Percentiles rank a stretch among this genome's conserved stretches.
These are phyloP conservation scores for Melanocharis versteri DNA, from an alignment of 2,113 vertebrate species.

Conservation along the genomic window DNA sequence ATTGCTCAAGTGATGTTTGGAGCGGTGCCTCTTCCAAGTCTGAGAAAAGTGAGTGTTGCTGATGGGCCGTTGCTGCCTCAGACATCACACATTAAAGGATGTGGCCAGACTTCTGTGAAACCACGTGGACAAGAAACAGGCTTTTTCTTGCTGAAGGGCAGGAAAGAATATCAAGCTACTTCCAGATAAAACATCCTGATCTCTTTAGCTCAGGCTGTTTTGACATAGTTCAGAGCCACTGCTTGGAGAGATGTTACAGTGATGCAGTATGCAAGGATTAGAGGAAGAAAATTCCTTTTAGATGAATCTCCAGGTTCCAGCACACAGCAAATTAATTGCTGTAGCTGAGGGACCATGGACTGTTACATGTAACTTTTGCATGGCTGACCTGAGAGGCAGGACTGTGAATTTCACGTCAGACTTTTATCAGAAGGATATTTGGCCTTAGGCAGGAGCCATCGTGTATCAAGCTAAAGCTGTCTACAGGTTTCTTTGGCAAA, in stretches of 20 bases:
- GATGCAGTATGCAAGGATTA: constrained; percentile 9
- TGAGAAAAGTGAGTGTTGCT: constrained; percentile 85
- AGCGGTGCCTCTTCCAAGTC: constrained; percentile 89
- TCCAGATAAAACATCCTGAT: constrained; percentile 67
- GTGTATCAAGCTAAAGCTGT: not conserved
- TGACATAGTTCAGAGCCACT: constrained; percentile 50
- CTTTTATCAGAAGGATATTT: not conserved
- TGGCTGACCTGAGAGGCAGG: not conserved
- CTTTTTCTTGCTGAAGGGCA: constrained; percentile 54
- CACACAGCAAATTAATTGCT: not conserved
- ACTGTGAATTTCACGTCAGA: not conserved
- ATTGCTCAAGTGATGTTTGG: constrained; percentile 99
- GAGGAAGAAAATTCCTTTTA: constrained; percentile 3
- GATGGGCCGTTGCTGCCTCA: constrained; percentile 51
- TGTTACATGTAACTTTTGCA: not conserved
- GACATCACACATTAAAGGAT: constrained; percentile 40
- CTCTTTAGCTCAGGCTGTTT: constrained; percentile 41
- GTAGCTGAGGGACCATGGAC: not conserved
- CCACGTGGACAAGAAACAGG: constrained; percentile 1
- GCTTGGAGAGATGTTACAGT: constrained; percentile 16
- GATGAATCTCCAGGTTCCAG: not conserved
- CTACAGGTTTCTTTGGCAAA: not conserved
- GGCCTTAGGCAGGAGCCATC: not conserved
- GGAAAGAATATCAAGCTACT: constrained; percentile 59
- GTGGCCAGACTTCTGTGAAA: constrained; percentile 55